A percentile compares a stretch with the other conserved stretches of the same genome.
These are phyloP conservation scores for Acanthacorydalis orientalis DNA, from an alignment of 2,888 invertebrate genomes.

Conservation along the genomic window DNA sequence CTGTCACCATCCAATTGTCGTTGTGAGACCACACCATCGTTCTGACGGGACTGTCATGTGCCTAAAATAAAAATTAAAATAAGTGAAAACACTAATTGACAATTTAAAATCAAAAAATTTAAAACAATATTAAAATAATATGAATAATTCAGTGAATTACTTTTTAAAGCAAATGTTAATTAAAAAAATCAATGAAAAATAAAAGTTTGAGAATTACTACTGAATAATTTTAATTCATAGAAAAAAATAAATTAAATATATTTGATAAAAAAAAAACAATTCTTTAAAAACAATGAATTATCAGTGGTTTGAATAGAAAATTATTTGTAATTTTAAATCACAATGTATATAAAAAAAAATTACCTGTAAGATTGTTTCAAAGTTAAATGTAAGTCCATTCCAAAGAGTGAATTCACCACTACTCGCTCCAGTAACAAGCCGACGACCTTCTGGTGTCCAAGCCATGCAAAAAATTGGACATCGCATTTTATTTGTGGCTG, in stretches of 20 bases:
- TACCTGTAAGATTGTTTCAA: slow-evolving; percentile 99
- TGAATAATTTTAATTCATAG: too few relatives aligned
- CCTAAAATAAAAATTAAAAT: slow-evolving; percentile 36
- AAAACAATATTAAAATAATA: too few relatives aligned
- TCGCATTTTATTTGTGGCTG: slow-evolving; percentile 99
- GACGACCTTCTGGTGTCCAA: slow-evolving; percentile 98
- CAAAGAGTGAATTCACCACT: slow-evolving; percentile 99
- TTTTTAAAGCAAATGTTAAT: too few relatives aligned
- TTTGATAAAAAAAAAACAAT: background rate
- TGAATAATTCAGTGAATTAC: too few relatives aligned
- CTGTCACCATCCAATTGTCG: slow-evolving; percentile 99
- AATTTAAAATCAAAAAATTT: too few relatives aligned
- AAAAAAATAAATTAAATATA: background rate
- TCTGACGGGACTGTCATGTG: slow-evolving; percentile 98
- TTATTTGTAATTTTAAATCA: background rate
- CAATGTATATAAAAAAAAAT: background rate
- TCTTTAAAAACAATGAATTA: background rate
- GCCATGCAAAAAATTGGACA: slow-evolving; percentile 98
- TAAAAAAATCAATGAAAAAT: too few relatives aligned
- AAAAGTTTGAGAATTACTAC: too few relatives aligned
- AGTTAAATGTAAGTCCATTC: slow-evolving; percentile 99
- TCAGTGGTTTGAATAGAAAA: too few relatives aligned
- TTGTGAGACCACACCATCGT: slow-evolving; percentile 99
- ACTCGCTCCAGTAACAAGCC: slow-evolving; percentile 95
- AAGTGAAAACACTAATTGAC: too few relatives aligned